A percentile compares a stretch with the other conserved stretches of the same genome.
phyloP scores from a whole-genome alignment of 2,888 invertebrate species.

The Junonia oenone region DNA sequence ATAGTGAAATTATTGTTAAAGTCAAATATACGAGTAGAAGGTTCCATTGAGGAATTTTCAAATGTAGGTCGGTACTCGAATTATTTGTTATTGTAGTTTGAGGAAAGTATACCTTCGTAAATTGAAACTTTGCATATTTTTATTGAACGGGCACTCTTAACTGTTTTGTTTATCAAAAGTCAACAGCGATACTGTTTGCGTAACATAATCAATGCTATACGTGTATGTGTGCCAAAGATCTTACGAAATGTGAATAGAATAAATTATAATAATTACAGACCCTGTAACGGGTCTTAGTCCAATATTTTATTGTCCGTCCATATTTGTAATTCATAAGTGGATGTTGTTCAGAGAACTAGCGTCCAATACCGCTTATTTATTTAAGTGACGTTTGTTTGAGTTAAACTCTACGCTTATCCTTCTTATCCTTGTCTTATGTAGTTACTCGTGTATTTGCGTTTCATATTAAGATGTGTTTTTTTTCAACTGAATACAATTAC shows the following conservation, averaged over 20 bases:
- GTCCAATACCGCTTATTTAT: conserved; percentile 31
- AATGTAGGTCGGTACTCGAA: too few relatives aligned
- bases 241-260: conserved; percentile 60
- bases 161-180: conserved; percentile 7
- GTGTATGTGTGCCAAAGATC: conserved; percentile 42
- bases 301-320: conserved; percentile 28
- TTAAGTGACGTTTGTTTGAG: conserved; percentile 31
- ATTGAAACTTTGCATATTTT: too few relatives aligned
- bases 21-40: neutral
- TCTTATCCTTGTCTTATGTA: conserved; percentile 2
- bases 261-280: conserved; percentile 49
- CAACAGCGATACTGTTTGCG: conserved; percentile 10
- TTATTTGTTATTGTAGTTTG: neutral
- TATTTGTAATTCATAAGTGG: conserved; percentile 36
- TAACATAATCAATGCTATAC: conserved; percentile 2
- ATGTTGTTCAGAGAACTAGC: conserved; percentile 33
- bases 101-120: too few relatives aligned
- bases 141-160: neutral
- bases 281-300: conserved; percentile 35
- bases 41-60: neutral
- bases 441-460: neutral
- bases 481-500: too few relatives aligned
- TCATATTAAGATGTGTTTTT: neutral
- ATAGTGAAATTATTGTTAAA: conserved; percentile 10
- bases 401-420: conserved; percentile 19